Percentiles rank a stretch among this genome's conserved stretches.
These are phyloP conservation scores for Rousettus madagascariensis DNA, from an alignment of 2,797 vertebrate genomes.

Conservation along the genomic window DNA sequence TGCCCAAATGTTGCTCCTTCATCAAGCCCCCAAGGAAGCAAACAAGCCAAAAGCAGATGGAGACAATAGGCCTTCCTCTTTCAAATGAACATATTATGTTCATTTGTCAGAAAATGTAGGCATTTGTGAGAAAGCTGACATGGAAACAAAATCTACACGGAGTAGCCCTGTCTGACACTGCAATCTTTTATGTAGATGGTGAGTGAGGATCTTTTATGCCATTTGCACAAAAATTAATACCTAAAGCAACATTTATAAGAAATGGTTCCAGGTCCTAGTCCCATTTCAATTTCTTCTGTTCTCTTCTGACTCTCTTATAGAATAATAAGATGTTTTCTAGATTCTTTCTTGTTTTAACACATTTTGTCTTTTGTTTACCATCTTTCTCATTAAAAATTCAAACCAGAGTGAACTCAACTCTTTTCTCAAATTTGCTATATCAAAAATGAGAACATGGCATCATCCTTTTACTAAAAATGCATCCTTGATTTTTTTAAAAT, in stretches of 20 bases:
- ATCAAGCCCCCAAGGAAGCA: conserved; percentile 69
- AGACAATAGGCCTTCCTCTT: conserved; percentile 73
- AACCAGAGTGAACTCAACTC: neutral
- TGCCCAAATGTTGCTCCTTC: conserved; percentile 64
- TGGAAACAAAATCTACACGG: conserved; percentile 65
- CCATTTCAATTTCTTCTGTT: neutral
- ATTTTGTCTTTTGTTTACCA: neutral
- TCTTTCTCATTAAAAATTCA: neutral
- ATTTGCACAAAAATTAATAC: conserved; percentile 75
- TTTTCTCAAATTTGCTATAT: neutral
- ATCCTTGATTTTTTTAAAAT: neutral
- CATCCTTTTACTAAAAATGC: neutral
- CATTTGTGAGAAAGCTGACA: conserved; percentile 72
- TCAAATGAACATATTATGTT: conserved; percentile 73
- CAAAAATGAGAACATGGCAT: neutral
- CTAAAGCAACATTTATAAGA: conserved; percentile 68
- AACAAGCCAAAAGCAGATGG: conserved; percentile 78
- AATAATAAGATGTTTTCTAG: neutral
- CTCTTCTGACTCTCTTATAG: neutral
- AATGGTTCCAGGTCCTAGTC: conserved; percentile 64
- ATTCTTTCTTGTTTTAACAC: neutral
- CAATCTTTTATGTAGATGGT: conserved; percentile 59
- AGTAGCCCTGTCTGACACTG: conserved; percentile 56
- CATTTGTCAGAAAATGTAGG: conserved; percentile 77
- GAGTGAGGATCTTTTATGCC: conserved; percentile 64